These are phyloP conservation scores for Mesoligia furuncula DNA, from an alignment of 2,888 invertebrate genomes.

Conservation along the genomic window DNA sequence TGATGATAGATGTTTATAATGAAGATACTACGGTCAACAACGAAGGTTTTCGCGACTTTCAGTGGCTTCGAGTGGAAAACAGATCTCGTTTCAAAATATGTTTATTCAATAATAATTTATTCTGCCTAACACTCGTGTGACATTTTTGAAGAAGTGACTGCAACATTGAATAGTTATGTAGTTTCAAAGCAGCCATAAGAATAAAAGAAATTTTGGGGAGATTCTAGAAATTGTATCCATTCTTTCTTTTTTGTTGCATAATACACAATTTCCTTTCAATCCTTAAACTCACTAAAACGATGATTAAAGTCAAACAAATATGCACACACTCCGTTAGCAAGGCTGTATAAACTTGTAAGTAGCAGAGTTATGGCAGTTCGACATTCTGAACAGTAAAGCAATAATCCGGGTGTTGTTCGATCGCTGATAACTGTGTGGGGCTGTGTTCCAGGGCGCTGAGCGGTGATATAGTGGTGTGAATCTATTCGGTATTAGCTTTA, in stretches of 20 bases:
- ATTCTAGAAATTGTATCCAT: neutral
- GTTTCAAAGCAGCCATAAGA: neutral
- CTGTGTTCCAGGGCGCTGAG: slow-evolving; percentile 15
- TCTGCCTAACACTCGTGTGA: neutral
- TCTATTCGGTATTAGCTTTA: neutral
- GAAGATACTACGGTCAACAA: neutral
- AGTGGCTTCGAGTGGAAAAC: neutral
- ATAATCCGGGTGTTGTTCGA: slow-evolving; percentile 53
- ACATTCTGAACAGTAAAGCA: slow-evolving; percentile 58
- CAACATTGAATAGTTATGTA: neutral
- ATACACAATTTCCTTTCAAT: neutral
- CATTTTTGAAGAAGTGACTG: neutral
- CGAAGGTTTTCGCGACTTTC: neutral
- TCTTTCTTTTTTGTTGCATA: neutral
- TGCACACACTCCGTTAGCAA: neutral
- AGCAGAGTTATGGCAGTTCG: slow-evolving; percentile 50
- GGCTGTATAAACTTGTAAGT: slow-evolving; percentile 50
- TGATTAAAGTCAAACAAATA: slow-evolving; percentile 8
- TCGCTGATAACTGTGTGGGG: slow-evolving; percentile 51
- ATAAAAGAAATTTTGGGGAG: neutral
- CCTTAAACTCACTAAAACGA: slow-evolving; percentile 1
- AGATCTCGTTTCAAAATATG: neutral
- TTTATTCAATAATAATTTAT: neutral
- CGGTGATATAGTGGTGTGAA: neutral
- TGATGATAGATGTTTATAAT: neutral